These are phyloP conservation scores for Hylia prasina DNA, from an alignment of 2,113 vertebrate species.

Conservation along the genomic window DNA sequence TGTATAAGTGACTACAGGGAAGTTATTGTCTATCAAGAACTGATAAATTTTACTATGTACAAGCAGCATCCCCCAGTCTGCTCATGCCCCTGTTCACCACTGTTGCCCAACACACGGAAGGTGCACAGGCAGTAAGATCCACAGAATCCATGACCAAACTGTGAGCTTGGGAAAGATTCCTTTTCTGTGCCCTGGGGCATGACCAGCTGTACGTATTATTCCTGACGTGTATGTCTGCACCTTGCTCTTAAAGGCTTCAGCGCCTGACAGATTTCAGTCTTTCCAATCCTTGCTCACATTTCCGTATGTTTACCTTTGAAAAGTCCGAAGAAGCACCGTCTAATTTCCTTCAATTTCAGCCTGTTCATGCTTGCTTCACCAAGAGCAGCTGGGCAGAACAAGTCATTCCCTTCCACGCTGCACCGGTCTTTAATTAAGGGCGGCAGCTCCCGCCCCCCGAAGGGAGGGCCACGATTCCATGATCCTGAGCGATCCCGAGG, in stretches of 20 bases:
- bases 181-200: not conserved
- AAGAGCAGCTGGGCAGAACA: not conserved
- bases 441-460: accelerated
- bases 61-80: not conserved
- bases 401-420: not conserved
- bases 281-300: not conserved
- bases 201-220: not conserved
- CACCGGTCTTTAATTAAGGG: not conserved
- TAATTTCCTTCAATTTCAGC: not conserved
- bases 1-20: not conserved
- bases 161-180: not conserved
- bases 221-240: not conserved
- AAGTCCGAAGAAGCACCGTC: not conserved
- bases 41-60: not conserved
- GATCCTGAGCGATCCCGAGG: not conserved
- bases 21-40: not conserved
- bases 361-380: not conserved
- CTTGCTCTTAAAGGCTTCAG: not conserved
- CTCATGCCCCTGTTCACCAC: not conserved
- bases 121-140: not conserved
- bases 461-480: accelerated
- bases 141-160: not conserved
- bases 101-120: not conserved
- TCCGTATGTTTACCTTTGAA: not conserved
- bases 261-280: not conserved